These are phyloP conservation scores for Drosophila kanapiae DNA, from an alignment of 1,140 invertebrate species.

Conservation along the genomic window DNA sequence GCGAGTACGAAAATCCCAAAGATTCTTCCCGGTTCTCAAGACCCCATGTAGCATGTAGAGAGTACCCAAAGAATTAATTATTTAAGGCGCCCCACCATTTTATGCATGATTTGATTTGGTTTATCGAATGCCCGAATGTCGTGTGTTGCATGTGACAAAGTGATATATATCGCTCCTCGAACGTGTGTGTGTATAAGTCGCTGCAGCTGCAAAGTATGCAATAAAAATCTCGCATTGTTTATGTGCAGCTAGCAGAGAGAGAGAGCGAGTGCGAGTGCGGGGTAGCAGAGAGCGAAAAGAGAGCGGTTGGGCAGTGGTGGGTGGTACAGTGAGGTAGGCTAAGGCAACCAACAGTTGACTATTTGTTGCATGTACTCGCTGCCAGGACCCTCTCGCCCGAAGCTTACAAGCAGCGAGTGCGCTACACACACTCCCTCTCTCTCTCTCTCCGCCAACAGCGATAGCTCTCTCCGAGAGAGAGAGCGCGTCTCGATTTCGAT, in stretches of 20 bases:
- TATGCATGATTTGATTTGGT: constrained; percentile 62
- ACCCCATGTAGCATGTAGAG: neutral
- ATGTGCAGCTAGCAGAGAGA: constrained; percentile 60
- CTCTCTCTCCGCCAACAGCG: neutral
- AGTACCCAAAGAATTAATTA: neutral
- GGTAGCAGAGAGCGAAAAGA: neutral
- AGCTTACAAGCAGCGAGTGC: constrained; percentile 29
- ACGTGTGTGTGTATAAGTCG: constrained; percentile 66
- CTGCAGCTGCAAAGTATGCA: constrained; percentile 81
- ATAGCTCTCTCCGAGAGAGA: constrained; percentile 14
- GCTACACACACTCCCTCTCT: constrained; percentile 17
- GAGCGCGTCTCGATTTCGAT: constrained; percentile 47
- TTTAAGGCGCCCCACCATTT: neutral
- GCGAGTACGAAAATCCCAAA: constrained; percentile 56
- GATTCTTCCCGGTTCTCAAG: neutral
- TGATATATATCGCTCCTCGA: constrained; percentile 38
- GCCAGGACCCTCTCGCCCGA: constrained; percentile 33
- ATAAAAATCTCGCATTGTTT: constrained; percentile 82
- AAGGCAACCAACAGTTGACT: constrained; percentile 82
- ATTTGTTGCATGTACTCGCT: constrained; percentile 77
- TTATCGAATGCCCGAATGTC: constrained; percentile 11
- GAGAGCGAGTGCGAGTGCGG: neutral
- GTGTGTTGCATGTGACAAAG: constrained; percentile 78
- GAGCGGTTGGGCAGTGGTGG: constrained; percentile 3
- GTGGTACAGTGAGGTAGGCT: constrained; percentile 78